Percentiles rank a stretch among this genome's conserved stretches.
Evolutionary conservation across 2,888 invertebrate species (phyloP).

Genomic region (Orthosia gothica): DNA sequence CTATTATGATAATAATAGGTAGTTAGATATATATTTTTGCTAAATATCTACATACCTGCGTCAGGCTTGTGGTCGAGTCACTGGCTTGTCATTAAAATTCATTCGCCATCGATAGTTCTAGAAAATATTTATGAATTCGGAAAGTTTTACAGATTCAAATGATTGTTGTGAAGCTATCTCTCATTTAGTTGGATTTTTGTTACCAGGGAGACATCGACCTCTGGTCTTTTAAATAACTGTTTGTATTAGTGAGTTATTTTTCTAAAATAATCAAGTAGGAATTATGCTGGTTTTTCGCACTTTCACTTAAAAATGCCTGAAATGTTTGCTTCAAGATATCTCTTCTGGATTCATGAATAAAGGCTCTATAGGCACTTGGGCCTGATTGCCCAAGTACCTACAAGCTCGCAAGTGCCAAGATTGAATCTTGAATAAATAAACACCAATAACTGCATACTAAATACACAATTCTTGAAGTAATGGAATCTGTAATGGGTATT

Average conservation of each 20-base stretch:
- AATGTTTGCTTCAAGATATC: background rate
- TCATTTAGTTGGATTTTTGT: constrained; percentile 26
- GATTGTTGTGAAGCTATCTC: constrained; percentile 26
- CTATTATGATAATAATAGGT: background rate
- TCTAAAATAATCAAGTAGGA: background rate
- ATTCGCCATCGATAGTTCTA: constrained; percentile 39
- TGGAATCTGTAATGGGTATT: constrained; percentile 15
- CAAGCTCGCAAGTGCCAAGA: too few relatives aligned
- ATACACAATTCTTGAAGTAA: background rate
- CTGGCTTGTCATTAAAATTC: constrained; percentile 45
- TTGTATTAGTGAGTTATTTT: background rate
- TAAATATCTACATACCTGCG: constrained; percentile 5
- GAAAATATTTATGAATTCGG: constrained; percentile 48
- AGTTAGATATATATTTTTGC: background rate
- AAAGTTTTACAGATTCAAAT: constrained; percentile 24
- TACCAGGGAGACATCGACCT: constrained; percentile 14
- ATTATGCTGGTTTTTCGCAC: background rate
- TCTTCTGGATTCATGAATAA: background rate
- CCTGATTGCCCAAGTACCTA: background rate
- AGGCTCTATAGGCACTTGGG: background rate
- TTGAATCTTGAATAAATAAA: background rate
- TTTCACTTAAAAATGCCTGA: background rate
- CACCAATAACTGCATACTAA: background rate
- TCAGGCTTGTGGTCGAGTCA: constrained; percentile 16
- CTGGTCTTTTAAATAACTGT: constrained; percentile 6